phyloP scores from a whole-genome alignment of 1,140 invertebrate species.

The Diachasmimorpha longicaudata region DNA sequence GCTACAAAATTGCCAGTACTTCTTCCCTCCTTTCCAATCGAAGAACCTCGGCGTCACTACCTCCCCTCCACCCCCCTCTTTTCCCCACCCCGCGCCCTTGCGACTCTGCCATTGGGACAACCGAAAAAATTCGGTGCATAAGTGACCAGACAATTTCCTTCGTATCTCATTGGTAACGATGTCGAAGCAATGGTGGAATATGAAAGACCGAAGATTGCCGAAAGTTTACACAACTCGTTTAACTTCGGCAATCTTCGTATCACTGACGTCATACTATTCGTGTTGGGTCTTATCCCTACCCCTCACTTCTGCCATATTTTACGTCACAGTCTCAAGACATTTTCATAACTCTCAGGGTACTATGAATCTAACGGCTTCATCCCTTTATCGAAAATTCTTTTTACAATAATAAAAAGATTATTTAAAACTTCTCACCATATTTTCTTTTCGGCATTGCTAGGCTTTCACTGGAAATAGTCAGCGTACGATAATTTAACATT shows the following conservation, averaged over 20 bases:
- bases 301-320: background rate
- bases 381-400: background rate
- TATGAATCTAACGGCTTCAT: background rate
- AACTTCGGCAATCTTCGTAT: background rate
- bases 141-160: no score
- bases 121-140: no score
- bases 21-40: no score
- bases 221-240: background rate
- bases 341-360: background rate
- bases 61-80: background rate
- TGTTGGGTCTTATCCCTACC: no score
- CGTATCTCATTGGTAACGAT: no score
- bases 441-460: slow-evolving; percentile 2
- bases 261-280: background rate
- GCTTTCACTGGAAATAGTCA: background rate
- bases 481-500: background rate
- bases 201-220: background rate
- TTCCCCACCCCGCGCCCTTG: background rate
- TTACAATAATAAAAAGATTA: background rate
- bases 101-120: no score
- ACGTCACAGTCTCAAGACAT: background rate
- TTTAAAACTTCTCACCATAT: slow-evolving; percentile 3
- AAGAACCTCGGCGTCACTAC: background rate
- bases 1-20: slow-evolving; percentile 23
- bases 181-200: no score